Evolutionary conservation across 2,113 vertebrate species (phyloP).

Genomic region (Chrysochloris asiatica): DNA sequence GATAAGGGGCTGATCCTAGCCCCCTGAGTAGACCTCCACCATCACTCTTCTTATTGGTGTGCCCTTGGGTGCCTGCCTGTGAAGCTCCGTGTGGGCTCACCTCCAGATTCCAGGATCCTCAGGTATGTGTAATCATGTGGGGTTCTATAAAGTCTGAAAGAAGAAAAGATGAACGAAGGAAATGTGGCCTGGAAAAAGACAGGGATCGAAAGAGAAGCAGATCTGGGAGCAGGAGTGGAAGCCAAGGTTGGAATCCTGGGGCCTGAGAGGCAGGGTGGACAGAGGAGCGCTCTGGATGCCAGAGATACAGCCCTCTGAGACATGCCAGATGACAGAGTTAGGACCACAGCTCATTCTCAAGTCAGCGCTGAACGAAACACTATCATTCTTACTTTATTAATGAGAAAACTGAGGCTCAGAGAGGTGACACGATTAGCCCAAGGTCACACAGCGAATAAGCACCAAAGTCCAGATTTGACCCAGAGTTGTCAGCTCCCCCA

Average conservation of each 20-base stretch:
- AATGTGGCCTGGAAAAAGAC: not conserved
- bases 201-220: not conserved
- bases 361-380: not conserved
- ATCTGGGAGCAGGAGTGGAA: not conserved
- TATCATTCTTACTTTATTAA: not conserved
- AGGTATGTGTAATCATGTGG: not conserved
- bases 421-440: constrained; percentile 47
- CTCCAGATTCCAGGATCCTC: not conserved
- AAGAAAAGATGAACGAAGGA: not conserved
- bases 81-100: not conserved
- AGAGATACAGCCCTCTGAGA: too few relatives aligned
- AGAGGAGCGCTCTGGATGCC: not conserved
- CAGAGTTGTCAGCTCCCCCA: not conserved
- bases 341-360: not conserved
- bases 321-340: not conserved
- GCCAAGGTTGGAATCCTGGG: not conserved
- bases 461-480: not conserved
- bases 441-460: constrained; percentile 65
- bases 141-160: not conserved
- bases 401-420: constrained; percentile 35
- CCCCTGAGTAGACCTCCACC: not conserved
- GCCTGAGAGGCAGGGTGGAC: not conserved
- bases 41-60: not conserved
- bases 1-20: not conserved
- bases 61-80: not conserved